Percentiles rank a stretch among this genome's conserved stretches.
phyloP scores from a whole-genome alignment of 2,113 vertebrate species.

The Lagopus muta region DNA sequence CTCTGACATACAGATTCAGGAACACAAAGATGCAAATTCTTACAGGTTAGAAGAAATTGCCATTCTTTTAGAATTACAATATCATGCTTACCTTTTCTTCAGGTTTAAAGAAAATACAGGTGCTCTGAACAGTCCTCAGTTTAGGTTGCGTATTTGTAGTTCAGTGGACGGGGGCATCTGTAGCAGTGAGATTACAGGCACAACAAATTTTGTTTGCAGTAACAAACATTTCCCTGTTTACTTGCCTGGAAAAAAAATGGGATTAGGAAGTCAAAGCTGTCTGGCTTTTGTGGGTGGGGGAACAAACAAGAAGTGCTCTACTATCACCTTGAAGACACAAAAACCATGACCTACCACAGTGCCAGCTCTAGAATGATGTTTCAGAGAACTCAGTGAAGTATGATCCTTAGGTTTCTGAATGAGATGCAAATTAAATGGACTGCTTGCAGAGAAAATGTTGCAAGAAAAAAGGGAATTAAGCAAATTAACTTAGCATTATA shows the following conservation, averaged over 20 bases:
- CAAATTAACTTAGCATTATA: background rate
- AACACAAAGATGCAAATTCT: slow-evolving; percentile 93
- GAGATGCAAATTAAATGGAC: background rate
- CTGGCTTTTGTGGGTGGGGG: background rate
- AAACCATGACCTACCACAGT: background rate
- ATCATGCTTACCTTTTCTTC: background rate
- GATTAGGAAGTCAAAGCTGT: background rate
- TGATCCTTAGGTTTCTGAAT: background rate
- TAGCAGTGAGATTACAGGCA: background rate
- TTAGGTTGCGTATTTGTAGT: background rate
- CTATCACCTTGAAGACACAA: background rate
- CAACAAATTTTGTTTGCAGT: background rate
- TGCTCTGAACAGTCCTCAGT: background rate
- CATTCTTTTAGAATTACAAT: background rate
- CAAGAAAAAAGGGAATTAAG: background rate
- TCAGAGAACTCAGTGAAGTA: background rate
- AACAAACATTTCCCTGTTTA: background rate
- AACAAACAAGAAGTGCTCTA: accelerated
- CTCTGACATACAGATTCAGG: slow-evolving; percentile 92
- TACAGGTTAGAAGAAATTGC: slow-evolving; percentile 86
- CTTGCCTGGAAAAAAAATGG: background rate
- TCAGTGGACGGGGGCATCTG: background rate
- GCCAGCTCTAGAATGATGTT: background rate
- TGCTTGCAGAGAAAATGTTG: background rate
- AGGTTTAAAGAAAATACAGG: background rate